A percentile compares a stretch with the other conserved stretches of the same genome.
Evolutionary conservation across 2,888 invertebrate species (phyloP).

Genomic region (Patella ulyssiponensis): DNA sequence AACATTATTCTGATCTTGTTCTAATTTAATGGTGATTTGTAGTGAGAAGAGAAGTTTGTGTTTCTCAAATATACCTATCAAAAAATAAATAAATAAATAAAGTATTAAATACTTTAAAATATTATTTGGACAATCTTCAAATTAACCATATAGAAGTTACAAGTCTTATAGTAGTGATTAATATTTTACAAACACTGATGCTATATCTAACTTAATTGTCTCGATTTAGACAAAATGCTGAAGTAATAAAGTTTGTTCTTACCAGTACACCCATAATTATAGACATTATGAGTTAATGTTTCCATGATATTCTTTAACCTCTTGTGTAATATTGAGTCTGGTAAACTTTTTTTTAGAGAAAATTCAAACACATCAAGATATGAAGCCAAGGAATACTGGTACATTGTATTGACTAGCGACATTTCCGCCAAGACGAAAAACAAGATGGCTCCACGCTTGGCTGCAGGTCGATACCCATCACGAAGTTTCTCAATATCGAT

Average conservation of each 20-base stretch:
- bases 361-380: conserved; percentile 88
- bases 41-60: conserved; percentile 93
- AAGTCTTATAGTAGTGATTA: neutral
- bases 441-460: conserved; percentile 88
- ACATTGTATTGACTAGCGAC: conserved; percentile 91
- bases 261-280: conserved; percentile 91
- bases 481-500: conserved; percentile 86
- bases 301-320: conserved; percentile 87
- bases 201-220: neutral
- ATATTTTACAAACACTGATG: neutral
- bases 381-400: conserved; percentile 89
- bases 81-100: neutral
- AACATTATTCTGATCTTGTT: conserved; percentile 80
- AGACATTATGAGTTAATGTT: conserved; percentile 88
- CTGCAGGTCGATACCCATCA: conserved; percentile 88
- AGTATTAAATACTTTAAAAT: neutral
- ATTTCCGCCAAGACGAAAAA: conserved; percentile 93
- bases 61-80: conserved; percentile 86
- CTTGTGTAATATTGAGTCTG: conserved; percentile 83
- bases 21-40: conserved; percentile 88
- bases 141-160: neutral
- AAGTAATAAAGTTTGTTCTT: conserved; percentile 30
- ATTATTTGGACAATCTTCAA: neutral
- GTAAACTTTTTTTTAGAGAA: conserved; percentile 86
- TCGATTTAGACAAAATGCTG: too few relatives aligned